phyloP scores from a whole-genome alignment of 2,888 invertebrate genomes.

The Cheilosia vernalis region DNA sequence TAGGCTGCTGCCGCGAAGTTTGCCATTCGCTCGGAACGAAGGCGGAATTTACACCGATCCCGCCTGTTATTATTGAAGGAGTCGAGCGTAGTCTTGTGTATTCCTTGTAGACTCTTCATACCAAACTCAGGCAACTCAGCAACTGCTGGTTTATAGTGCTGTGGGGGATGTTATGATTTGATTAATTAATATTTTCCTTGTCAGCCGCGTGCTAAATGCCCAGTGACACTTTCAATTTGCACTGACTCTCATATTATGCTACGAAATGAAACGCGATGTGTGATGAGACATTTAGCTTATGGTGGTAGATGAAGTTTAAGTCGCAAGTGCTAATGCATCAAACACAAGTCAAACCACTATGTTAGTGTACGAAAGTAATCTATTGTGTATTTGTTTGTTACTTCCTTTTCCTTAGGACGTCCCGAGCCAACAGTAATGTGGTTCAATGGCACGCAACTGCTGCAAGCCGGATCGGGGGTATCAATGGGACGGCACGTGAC shows the following conservation, averaged over 20 bases:
- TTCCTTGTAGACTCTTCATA: slow-evolving; percentile 2
- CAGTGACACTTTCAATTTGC: slow-evolving; percentile 67
- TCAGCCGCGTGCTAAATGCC: slow-evolving; percentile 49
- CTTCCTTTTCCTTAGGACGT: slow-evolving; percentile 86
- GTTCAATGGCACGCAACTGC: slow-evolving; percentile 89
- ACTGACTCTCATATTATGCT: slow-evolving; percentile 11
- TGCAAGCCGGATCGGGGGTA: slow-evolving; percentile 89
- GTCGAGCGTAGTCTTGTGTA: background rate
- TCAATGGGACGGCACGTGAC: slow-evolving; percentile 90
- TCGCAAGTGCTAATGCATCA: slow-evolving; percentile 67
- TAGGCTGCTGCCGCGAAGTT: slow-evolving; percentile 39
- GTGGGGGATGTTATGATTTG: slow-evolving; percentile 50
- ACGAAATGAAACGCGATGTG: background rate
- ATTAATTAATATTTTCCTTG: slow-evolving; percentile 72
- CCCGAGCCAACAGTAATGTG: slow-evolving; percentile 94
- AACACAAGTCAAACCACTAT: slow-evolving; percentile 58
- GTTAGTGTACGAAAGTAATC: slow-evolving; percentile 60
- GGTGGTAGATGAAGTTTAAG: slow-evolving; percentile 40
- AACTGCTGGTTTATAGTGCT: background rate
- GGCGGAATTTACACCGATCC: background rate
- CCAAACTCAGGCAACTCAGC: background rate
- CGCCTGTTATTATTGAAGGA: slow-evolving; percentile 1
- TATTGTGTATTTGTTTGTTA: slow-evolving; percentile 44
- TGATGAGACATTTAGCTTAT: slow-evolving; percentile 39
- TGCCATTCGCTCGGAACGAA: slow-evolving; percentile 24